Conservation (phyloP, 1,140 invertebrate species). For the Arion vulgaris region DNA sequence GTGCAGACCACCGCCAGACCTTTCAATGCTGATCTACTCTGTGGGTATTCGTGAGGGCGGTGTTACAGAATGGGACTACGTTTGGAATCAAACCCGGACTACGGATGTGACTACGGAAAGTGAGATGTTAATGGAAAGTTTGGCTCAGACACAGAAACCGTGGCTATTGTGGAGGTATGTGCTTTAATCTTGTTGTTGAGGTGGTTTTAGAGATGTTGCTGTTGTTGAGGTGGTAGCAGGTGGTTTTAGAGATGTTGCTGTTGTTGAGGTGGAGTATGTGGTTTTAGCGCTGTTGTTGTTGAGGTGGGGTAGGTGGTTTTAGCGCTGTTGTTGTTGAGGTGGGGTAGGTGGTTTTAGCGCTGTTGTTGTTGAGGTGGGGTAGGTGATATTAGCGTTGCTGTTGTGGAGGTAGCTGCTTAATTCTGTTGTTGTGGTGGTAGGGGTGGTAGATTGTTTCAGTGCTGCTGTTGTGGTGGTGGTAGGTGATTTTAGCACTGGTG, state of each 20-base stretch:
- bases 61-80: slow-evolving; percentile 63
- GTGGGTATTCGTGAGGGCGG: slow-evolving; percentile 64
- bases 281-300: neutral
- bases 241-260: neutral
- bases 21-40: slow-evolving; percentile 61
- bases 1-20: slow-evolving; percentile 57
- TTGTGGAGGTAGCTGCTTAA: neutral
- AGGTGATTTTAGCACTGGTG: too few relatives aligned
- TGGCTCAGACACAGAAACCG: slow-evolving; percentile 63
- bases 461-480: too few relatives aligned
- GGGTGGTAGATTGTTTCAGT: too few relatives aligned
- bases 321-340: neutral
- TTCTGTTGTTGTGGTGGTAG: too few relatives aligned
- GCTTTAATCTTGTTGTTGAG: neutral
- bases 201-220: neutral
- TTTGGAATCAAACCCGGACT: slow-evolving; percentile 56
- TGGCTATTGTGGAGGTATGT: slow-evolving; percentile 63
- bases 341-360: neutral
- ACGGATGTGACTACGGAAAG: slow-evolving; percentile 59
- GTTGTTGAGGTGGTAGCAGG: neutral
- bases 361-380: neutral
- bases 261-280: neutral
- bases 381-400: neutral
- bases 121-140: slow-evolving; percentile 61
- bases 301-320: neutral